Conservation (phyloP, 2,797 vertebrate genomes). For the Pipistrellus kuhlii region DNA sequence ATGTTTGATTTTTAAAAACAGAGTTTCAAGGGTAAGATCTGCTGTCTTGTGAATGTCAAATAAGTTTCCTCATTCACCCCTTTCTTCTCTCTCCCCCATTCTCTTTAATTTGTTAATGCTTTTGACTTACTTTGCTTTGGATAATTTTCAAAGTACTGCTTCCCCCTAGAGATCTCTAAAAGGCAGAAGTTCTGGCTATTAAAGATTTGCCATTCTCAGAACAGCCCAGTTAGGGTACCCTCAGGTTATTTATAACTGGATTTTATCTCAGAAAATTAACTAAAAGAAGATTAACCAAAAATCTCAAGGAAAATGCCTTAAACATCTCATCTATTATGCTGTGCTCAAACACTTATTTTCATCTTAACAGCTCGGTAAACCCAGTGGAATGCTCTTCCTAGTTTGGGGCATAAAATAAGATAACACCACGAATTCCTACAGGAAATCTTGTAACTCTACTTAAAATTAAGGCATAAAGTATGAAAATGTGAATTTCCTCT, state of each 20-base stretch:
- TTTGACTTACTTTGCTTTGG: constrained; percentile 88
- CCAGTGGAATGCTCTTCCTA: constrained; percentile 86
- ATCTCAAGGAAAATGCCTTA: constrained; percentile 88
- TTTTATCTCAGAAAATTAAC: constrained; percentile 92
- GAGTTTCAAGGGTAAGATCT: constrained; percentile 77
- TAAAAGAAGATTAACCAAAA: constrained; percentile 89
- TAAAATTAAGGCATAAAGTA: constrained; percentile 87
- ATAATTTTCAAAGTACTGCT: constrained; percentile 90
- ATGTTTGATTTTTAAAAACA: constrained; percentile 69
- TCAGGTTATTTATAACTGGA: constrained; percentile 90
- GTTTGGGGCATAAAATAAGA: constrained; percentile 89
- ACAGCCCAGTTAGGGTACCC: constrained; percentile 86
- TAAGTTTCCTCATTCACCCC: constrained; percentile 58
- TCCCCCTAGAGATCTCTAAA: constrained; percentile 86
- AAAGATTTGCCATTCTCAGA: constrained; percentile 88
- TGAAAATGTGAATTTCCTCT: constrained; percentile 85
- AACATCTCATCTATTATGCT: constrained; percentile 89
- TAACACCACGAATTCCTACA: constrained; percentile 87
- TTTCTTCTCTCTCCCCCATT: constrained; percentile 55
- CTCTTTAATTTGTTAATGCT: constrained; percentile 88
- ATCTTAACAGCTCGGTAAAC: constrained; percentile 88
- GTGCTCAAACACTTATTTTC: constrained; percentile 89
- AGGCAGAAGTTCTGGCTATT: constrained; percentile 88
- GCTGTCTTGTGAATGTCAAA: constrained; percentile 67
- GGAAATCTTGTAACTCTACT: constrained; percentile 87